Base-by-base conservation (phyloP, 2,888 invertebrate genomes). In the Plagodis dolabraria region DNA sequence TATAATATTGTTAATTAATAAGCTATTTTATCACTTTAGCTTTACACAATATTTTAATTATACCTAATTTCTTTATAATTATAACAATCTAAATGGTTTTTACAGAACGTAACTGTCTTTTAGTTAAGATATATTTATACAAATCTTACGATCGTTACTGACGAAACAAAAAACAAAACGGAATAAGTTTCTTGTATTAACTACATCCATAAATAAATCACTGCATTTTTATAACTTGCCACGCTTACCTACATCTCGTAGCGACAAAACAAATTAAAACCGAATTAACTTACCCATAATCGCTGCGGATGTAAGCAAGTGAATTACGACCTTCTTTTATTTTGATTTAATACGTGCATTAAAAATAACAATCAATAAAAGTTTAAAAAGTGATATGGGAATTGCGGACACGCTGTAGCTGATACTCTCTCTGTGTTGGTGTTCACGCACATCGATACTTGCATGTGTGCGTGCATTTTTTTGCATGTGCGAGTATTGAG, bases 401-500 rank as follows among this genome's bases (percentile, higher is more conserved):
- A 73, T 73, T 62, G 64, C 35, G 68, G 70, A 72, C 87, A 88
- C 57, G 80, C 89, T 89, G 77, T 85, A 82, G 72, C 47, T 52
- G 60, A 47, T 53, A 44, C 54, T 77, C 82, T 82, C 72, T 79
- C 63, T 70, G 79, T 82, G 82, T 74, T 35, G 11, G 55, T 76
- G 76, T 74, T 71, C 74, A 76, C 65, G 64, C 79, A 71, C 77
- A 79, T 71, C 62, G 60, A 55, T 62, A 22, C 22, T 64, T 66
- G 36, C 47, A 38, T 52, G 12, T 51, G 53, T 63, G 72, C 75
- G 79, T 76, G 77, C 63, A 76, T 64, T 63, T 65, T n/a, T 66
- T 62, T 69, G 69, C 51, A 52, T 71, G 80, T 85, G 85, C 78
- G 83, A 69, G 82, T 85, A 90, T 83, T 85, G 91, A 86, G 92